Percentiles rank a stretch among this genome's conserved stretches.
phyloP scores from a whole-genome alignment of 2,797 vertebrate species.

The Esox masquinongy region DNA sequence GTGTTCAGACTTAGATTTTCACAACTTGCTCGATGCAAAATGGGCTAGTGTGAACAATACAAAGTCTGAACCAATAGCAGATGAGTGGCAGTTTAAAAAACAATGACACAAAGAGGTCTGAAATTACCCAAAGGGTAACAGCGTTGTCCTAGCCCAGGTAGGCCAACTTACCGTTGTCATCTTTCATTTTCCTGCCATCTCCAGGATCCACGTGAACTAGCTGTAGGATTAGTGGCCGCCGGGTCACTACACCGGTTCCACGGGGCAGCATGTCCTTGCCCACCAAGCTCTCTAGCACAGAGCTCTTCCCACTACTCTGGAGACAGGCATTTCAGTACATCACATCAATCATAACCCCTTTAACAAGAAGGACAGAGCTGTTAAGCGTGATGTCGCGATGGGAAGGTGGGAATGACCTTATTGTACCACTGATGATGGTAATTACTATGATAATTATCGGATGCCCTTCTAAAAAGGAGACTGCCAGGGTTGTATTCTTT shows the following conservation, averaged over 20 bases:
- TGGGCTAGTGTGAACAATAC: not conserved
- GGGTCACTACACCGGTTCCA: constrained; percentile 93
- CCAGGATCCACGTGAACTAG: constrained; percentile 90
- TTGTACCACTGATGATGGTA: constrained; percentile 13
- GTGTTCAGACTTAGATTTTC: constrained; percentile 15
- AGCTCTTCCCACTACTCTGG: constrained; percentile 99
- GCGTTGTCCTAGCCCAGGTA: not conserved
- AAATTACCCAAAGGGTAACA: not conserved
- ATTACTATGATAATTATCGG: constrained; percentile 28
- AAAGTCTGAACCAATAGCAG: not conserved
- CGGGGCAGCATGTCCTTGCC: constrained; percentile 94
- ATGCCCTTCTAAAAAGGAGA: constrained; percentile 42
- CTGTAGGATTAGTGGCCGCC: constrained; percentile 95
- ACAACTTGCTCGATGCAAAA: not conserved
- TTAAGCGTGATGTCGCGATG: not conserved
- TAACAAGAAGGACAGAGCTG: not conserved
- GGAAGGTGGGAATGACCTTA: constrained; percentile 21
- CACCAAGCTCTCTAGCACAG: constrained; percentile 96
- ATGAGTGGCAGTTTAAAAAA: not conserved
- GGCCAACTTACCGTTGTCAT: constrained; percentile 81
- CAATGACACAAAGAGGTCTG: not conserved
- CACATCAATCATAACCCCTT: not conserved
- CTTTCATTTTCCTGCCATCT: constrained; percentile 84
- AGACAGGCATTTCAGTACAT: constrained; percentile 41
- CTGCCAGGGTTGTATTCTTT: no score